Percentiles rank a stretch among this genome's conserved stretches.
phyloP scores from a whole-genome alignment of 2,888 invertebrate species.

The Ceraclea dissimilis region DNA sequence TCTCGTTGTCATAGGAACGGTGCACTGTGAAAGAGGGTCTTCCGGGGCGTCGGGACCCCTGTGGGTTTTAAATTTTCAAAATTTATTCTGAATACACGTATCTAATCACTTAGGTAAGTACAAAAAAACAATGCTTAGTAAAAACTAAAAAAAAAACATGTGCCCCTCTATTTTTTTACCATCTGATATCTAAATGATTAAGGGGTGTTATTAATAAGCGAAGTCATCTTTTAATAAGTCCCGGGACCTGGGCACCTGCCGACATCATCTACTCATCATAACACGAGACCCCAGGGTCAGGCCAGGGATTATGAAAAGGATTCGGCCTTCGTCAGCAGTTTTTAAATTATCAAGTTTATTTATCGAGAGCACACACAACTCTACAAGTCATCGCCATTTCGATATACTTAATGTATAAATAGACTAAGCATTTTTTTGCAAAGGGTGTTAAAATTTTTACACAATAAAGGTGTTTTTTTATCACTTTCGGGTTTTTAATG shows the following conservation, averaged over 20 bases:
- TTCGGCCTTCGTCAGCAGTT: constrained; percentile 15
- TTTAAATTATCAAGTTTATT: constrained; percentile 12
- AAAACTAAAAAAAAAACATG: too few relatives aligned
- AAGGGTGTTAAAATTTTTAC: constrained; percentile 8
- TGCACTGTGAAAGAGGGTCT: too few relatives aligned
- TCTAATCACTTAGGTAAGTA: too few relatives aligned
- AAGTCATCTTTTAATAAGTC: constrained; percentile 9
- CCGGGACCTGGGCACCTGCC: constrained; percentile 20
- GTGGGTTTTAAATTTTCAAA: too few relatives aligned
- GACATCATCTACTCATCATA: not conserved
- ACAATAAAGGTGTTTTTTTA: constrained; percentile 5
- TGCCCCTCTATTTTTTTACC: not conserved
- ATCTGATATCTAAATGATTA: constrained; percentile 2
- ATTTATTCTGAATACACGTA: too few relatives aligned
- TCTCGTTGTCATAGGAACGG: too few relatives aligned
- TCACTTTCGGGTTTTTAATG: not conserved
- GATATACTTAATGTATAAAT: too few relatives aligned
- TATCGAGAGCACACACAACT: constrained; percentile 1
- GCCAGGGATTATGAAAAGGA: constrained; percentile 11
- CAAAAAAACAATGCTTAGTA: too few relatives aligned
- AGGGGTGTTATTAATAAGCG: constrained; percentile 12
- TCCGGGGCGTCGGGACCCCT: too few relatives aligned
- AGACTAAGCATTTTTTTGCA: constrained; percentile 7
- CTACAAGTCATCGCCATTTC: constrained; percentile 11
- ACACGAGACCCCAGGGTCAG: not conserved